Conservation (phyloP, 2,888 invertebrate species). For the Pristionchus japonicus region DNA sequence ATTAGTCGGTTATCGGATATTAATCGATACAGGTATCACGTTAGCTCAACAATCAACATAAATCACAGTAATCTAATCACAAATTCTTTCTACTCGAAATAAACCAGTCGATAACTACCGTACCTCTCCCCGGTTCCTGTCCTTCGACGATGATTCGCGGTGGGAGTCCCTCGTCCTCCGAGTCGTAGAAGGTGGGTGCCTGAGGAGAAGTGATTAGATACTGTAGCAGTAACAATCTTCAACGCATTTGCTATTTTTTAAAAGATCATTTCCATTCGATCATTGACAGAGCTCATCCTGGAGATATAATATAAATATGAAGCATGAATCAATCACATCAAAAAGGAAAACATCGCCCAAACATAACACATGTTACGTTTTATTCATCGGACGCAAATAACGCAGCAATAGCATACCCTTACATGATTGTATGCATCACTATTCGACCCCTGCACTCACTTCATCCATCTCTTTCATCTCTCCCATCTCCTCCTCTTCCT, state of each 20-base stretch:
- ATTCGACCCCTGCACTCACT: too few relatives aligned
- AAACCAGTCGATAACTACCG: neutral
- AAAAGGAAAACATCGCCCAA: too few relatives aligned
- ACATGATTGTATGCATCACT: too few relatives aligned
- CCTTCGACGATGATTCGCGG: slow-evolving; percentile 29
- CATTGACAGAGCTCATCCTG: neutral
- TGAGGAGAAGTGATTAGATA: neutral
- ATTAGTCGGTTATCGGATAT: too few relatives aligned
- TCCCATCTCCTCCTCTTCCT: too few relatives aligned
- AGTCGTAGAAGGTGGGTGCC: neutral
- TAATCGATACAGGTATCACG: too few relatives aligned
- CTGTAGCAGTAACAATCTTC: neutral
- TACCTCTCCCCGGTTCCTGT: slow-evolving; percentile 38
- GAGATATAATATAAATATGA: neutral
- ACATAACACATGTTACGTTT: too few relatives aligned
- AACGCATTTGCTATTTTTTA: neutral
- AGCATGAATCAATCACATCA: neutral
- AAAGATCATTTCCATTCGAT: neutral
- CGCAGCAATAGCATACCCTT: too few relatives aligned
- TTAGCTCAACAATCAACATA: too few relatives aligned
- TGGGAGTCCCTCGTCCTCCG: neutral
- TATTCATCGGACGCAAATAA: too few relatives aligned
- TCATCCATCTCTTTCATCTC: too few relatives aligned
- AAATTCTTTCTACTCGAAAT: too few relatives aligned
- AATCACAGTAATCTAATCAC: neutral